phyloP scores from a whole-genome alignment of 2,113 vertebrate genomes.

The Gymnogyps californianus region DNA sequence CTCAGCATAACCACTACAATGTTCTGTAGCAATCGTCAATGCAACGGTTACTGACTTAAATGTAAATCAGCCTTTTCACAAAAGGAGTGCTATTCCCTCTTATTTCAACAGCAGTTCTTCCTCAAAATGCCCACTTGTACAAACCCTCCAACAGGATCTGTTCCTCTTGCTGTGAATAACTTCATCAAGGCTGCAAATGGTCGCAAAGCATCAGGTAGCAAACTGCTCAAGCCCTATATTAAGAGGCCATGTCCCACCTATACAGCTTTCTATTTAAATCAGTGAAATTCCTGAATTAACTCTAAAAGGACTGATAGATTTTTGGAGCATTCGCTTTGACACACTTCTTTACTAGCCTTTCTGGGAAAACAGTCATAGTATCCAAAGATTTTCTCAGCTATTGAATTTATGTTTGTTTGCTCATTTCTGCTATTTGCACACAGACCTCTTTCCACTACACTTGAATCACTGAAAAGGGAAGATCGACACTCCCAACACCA shows the following conservation, averaged over 20 bases:
- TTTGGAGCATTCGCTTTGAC: background rate
- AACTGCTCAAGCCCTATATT: background rate
- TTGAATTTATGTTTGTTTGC: slow-evolving; percentile 44
- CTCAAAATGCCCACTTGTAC: background rate
- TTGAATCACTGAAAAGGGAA: slow-evolving; percentile 37
- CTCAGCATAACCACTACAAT: background rate
- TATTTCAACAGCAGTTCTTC: background rate
- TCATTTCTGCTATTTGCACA: slow-evolving; percentile 53
- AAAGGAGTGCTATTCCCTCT: background rate
- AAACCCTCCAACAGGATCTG: background rate
- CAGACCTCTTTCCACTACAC: slow-evolving; percentile 39
- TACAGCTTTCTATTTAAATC: background rate
- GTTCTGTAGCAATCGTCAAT: background rate
- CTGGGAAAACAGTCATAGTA: background rate
- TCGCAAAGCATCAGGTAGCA: background rate
- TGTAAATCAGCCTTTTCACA: slow-evolving; percentile 31
- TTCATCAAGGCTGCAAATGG: background rate
- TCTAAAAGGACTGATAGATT: background rate
- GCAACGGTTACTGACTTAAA: background rate
- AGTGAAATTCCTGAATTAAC: background rate
- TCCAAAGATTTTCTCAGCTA: slow-evolving; percentile 26
- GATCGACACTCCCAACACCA: background rate
- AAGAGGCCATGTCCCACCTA: background rate
- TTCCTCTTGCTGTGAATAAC: background rate
- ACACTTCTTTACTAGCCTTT: background rate